Evolutionary conservation across 1,140 invertebrate genomes (phyloP), one percentile per base, ranked within the genome.

Genomic region (Bombus haemorrhoidalis): DNA sequence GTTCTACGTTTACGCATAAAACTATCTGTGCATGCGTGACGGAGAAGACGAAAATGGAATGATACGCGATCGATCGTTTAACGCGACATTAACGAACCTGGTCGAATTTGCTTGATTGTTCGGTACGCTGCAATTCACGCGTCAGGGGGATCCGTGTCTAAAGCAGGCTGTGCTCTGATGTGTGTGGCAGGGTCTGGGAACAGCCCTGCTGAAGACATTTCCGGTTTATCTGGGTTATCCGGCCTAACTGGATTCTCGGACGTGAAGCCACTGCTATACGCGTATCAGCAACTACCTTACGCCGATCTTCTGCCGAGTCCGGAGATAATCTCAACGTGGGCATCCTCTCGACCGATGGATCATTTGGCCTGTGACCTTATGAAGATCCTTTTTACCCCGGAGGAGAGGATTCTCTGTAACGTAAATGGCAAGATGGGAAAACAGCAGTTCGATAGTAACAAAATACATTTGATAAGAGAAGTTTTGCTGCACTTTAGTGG

Each of bases 401-500:
- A 96, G 86, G 95, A 96, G 89, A 93, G 95, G 87, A 94, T 96
- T 81, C 83, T 95, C 10, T 95, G 95, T 86, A 96, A 96, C 85
- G 95, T 96, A 13, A 96, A 96, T 81, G 95, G 95, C 32, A 95
- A 96, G 92, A 95, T 96, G 95, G 95, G 95, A 41, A 96, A 96
- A 78, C 94, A 94, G 64, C 95, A 95, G 86, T 95, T 96, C 88
- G 94, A 96, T 84, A 94, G 94, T 76, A 94, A 95, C 85, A 96
- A 96, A 86, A 95, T 96, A 85, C 93, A 95, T 47, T 89, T 96
- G 59, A 95, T 95, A 69, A 88, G 95, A 72, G 95, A 96, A 86
- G 95, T 95, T 43, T 89, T 96, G 32, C 85, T 95, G 62, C 94
- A 95, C 83, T 95, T 95, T 85, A 95, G 94, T 86, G 94, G 93